Percentiles rank a stretch among this genome's conserved stretches.
phyloP scores from a whole-genome alignment of 2,113 vertebrate species.

The Deroptyus accipitrinus region DNA sequence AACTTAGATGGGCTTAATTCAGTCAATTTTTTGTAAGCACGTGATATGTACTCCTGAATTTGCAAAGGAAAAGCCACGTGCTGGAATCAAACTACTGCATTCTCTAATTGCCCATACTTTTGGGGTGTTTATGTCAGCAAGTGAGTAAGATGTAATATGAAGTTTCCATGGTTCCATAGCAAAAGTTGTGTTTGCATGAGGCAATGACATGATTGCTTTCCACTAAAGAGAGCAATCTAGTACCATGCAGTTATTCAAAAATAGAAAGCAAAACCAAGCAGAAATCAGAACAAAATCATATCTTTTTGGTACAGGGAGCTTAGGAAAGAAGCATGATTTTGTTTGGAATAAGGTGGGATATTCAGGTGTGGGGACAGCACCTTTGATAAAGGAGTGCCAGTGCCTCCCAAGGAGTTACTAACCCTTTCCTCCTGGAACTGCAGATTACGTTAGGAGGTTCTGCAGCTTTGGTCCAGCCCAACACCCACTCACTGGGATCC shows the following conservation, averaged over 20 bases:
- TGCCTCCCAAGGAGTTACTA: background rate
- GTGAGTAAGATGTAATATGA: background rate
- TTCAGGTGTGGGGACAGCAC: background rate
- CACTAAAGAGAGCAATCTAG: background rate
- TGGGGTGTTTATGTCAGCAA: background rate
- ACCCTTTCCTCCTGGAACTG: background rate
- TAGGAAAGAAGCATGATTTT: background rate
- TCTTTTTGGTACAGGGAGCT: background rate
- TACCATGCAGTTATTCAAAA: background rate
- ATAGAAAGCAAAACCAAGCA: background rate
- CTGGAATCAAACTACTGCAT: background rate
- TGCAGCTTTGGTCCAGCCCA: background rate
- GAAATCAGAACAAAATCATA: background rate
- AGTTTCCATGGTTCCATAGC: background rate
- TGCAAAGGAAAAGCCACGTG: background rate
- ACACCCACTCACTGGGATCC: background rate
- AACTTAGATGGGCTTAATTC: background rate
- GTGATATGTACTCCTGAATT: background rate
- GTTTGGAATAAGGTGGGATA: background rate
- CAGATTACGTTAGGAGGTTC: background rate
- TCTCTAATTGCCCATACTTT: background rate
- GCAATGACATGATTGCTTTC: background rate
- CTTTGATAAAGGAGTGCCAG: background rate
- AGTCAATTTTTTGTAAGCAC: background rate
- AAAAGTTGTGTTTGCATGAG: rapidly evolving